A percentile compares a stretch with the other conserved stretches of the same genome.
phyloP scores from a whole-genome alignment of 2,797 vertebrate genomes.

The Cuculus canorus region DNA sequence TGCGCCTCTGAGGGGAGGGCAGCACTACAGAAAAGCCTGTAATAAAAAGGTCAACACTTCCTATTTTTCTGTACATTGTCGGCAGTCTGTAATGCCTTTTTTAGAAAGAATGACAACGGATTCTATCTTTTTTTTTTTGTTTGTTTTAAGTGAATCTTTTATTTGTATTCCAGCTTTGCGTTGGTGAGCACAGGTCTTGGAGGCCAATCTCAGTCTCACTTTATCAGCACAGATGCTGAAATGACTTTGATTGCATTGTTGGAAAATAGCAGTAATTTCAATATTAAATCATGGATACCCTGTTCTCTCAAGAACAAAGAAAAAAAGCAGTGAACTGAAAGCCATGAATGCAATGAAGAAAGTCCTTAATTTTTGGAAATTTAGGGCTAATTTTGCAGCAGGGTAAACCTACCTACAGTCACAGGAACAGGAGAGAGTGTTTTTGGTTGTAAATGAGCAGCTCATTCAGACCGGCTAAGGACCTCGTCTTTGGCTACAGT shows the following conservation, averaged over 20 bases:
- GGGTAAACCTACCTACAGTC: not conserved
- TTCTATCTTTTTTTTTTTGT: constrained; percentile 71
- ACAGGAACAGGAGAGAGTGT: not conserved
- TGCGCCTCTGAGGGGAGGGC: constrained; percentile 82
- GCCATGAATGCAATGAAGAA: constrained; percentile 18
- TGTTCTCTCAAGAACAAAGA: constrained; percentile 72
- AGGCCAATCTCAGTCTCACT: constrained; percentile 86
- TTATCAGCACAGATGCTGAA: constrained; percentile 82
- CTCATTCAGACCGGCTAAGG: not conserved
- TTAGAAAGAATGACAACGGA: constrained; percentile 89
- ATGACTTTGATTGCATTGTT: constrained; percentile 86
- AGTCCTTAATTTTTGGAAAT: not conserved
- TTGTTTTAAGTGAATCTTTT: constrained; percentile 82
- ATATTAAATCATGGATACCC: constrained; percentile 75
- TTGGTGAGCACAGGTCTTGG: constrained; percentile 79
- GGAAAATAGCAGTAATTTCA: constrained; percentile 82
- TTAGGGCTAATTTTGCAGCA: not conserved
- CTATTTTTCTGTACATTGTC: constrained; percentile 86
- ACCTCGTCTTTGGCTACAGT: not conserved
- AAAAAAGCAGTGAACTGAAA: constrained; percentile 59
- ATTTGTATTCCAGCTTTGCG: constrained; percentile 91
- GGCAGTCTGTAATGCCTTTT: constrained; percentile 87
- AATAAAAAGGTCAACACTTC: constrained; percentile 95
- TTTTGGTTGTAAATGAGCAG: not conserved
- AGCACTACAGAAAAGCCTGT: constrained; percentile 79